phyloP scores from a whole-genome alignment of 53 echinoderm and acorn worm genomes.

The Echinometra lucunter region DNA sequence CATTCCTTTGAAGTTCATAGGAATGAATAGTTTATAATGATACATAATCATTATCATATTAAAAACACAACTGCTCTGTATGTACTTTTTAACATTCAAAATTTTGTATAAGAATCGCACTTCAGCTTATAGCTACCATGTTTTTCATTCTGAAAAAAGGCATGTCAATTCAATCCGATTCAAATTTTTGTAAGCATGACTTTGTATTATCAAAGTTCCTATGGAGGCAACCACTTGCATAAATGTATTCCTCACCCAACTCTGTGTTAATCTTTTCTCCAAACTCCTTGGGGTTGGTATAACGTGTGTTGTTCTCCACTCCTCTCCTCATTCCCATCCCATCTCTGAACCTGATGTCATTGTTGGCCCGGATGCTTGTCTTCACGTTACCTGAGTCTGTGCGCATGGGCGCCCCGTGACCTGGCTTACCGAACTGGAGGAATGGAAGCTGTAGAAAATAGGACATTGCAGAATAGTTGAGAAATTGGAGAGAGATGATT shows the following conservation, averaged over 20 bases:
- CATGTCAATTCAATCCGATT: no score
- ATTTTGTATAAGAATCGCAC: no score
- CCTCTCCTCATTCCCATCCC: constrained; percentile 77
- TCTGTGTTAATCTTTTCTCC: constrained; percentile 83
- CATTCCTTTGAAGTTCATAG: no score
- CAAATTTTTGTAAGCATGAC: no score
- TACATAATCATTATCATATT: no score
- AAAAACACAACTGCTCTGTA: no score
- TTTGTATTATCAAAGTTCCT: not conserved
- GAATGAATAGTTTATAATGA: no score
- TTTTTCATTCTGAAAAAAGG: no score
- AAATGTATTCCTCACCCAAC: constrained; percentile 72
- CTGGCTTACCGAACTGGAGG: constrained; percentile 91
- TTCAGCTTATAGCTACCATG: no score
- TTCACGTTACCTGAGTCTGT: constrained; percentile 86
- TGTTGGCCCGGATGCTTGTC: constrained; percentile 83
- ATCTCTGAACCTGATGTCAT: constrained; percentile 86
- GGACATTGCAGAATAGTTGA: no score
- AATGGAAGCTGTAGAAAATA: constrained; percentile 66
- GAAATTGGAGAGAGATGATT: no score
- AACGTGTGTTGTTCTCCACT: constrained; percentile 81
- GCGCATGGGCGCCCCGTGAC: constrained; percentile 89
- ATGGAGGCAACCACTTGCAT: not conserved
- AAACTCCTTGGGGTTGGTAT: constrained; percentile 77
- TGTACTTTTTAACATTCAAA: no score